phyloP scores from a whole-genome alignment of 2,797 vertebrate genomes.

The Falco rusticolus region DNA sequence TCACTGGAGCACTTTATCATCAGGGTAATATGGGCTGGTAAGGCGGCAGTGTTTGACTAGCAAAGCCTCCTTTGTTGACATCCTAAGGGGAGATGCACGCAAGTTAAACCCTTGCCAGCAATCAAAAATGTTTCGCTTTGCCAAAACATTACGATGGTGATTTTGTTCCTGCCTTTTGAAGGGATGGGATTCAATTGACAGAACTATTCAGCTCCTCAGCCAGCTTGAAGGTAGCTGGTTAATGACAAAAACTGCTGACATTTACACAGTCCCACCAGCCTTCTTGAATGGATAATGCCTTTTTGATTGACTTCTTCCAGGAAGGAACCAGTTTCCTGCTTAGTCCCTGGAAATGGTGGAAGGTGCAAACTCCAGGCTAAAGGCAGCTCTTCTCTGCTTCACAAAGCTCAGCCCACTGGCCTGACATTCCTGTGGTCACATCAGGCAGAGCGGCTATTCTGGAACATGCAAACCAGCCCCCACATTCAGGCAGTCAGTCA shows the following conservation, averaged over 20 bases:
- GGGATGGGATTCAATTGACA: background rate
- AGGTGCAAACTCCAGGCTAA: background rate
- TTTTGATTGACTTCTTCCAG: background rate
- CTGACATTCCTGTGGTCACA: background rate
- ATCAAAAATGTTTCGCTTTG: background rate
- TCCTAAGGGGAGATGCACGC: background rate
- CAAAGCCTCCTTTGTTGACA: background rate
- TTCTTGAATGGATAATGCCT: background rate
- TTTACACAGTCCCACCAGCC: background rate
- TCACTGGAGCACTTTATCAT: background rate
- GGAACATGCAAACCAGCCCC: background rate
- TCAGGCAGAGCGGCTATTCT: background rate
- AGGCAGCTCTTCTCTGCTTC: background rate
- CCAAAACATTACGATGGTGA: background rate
- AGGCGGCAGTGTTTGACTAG: background rate
- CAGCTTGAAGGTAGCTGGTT: background rate
- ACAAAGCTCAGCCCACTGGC: background rate
- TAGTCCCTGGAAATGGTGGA: background rate
- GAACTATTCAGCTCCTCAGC: background rate
- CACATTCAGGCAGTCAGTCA: background rate
- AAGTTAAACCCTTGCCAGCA: background rate
- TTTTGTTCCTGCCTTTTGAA: background rate
- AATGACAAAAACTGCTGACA: background rate
- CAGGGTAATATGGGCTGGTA: background rate
- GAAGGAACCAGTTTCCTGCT: background rate